Conservation (phyloP, 2,888 invertebrate species). For the Theodoxus fluviatilis region DNA sequence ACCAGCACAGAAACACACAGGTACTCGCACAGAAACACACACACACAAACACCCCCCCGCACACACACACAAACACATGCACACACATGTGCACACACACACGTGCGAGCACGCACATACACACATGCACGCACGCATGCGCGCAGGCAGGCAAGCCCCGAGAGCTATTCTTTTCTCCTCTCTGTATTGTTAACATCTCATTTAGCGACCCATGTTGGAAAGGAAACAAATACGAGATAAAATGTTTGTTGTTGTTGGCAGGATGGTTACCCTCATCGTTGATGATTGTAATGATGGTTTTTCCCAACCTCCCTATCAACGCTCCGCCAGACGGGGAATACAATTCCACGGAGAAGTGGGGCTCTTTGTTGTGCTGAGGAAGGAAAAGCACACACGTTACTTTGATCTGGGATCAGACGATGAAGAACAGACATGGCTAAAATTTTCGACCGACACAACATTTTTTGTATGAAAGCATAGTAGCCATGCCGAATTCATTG, state of each 20-base stretch:
- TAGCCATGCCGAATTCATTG: too few relatives aligned
- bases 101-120: background rate
- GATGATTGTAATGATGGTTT: constrained; percentile 71
- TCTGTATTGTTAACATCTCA: too few relatives aligned
- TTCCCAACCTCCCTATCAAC: constrained; percentile 69
- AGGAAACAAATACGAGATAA: too few relatives aligned
- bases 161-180: too few relatives aligned
- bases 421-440: too few relatives aligned
- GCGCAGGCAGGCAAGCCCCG: too few relatives aligned
- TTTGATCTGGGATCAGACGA: background rate
- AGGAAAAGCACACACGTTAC: background rate
- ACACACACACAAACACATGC: constrained; percentile 14
- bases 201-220: too few relatives aligned
- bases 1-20: constrained; percentile 4
- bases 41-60: constrained; percentile 6
- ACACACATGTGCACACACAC: constrained; percentile 11
- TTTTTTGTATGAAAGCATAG: too few relatives aligned
- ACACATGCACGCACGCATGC: too few relatives aligned
- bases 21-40: background rate
- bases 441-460: too few relatives aligned
- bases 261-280: constrained; percentile 72
- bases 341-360: constrained; percentile 72
- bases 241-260: too few relatives aligned
- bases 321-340: constrained; percentile 65
- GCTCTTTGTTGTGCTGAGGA: constrained; percentile 61